Evolutionary conservation across 2,113 vertebrate genomes (phyloP).

Genomic region (Pelusios castaneus): DNA sequence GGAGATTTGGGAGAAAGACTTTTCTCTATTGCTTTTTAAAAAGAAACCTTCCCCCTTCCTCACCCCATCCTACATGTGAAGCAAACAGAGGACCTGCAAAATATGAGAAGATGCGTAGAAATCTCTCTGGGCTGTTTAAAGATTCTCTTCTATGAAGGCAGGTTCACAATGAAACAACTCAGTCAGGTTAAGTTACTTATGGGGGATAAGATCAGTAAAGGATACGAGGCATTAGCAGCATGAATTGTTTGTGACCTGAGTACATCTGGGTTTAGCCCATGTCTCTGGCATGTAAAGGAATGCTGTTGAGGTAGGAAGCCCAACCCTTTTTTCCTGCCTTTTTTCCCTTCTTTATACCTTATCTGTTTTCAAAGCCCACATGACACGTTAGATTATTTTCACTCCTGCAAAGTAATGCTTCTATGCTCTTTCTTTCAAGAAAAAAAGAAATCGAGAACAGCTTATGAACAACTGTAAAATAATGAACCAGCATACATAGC

Average conservation of each 20-base stretch:
- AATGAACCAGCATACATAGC: background rate
- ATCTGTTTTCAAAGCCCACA: background rate
- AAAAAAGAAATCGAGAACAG: background rate
- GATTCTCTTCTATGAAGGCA: background rate
- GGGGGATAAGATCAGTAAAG: background rate
- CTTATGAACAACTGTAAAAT: background rate
- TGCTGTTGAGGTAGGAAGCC: background rate
- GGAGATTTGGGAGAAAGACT: background rate
- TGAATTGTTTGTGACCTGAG: background rate
- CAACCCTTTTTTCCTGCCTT: background rate
- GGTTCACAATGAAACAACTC: background rate
- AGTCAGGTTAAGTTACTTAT: background rate
- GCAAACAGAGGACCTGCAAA: background rate
- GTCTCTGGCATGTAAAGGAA: background rate
- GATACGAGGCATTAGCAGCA: background rate
- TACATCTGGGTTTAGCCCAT: background rate
- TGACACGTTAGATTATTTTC: background rate
- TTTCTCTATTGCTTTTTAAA: background rate
- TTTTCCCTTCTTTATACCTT: background rate
- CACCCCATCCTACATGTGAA: slow-evolving; percentile 14
- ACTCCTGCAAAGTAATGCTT: background rate
- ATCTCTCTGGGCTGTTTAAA: background rate
- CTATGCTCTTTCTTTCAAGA: background rate
- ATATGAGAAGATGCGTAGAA: background rate
- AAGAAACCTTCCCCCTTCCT: slow-evolving; percentile 12